Evolutionary conservation across 2,113 vertebrate genomes (phyloP), one percentile per base, ranked within the genome.

Genomic region (Oplegnathus fasciatus): DNA sequence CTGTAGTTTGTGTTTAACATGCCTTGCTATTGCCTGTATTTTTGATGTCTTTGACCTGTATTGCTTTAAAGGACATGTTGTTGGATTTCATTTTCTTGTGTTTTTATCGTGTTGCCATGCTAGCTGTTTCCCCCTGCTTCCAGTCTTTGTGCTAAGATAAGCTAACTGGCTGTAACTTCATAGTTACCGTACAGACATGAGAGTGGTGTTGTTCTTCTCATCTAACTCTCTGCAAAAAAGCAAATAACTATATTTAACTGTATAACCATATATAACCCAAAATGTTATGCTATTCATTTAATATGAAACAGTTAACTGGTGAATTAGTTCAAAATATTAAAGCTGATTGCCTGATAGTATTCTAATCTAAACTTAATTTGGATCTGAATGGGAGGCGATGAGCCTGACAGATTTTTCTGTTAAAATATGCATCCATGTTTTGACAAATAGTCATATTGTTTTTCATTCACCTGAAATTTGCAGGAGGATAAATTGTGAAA

Each of bases 1-100:
- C 61, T 60, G 55, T 9, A 80, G 34, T 72, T 72, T 52, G 13
- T 72, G 52, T 78, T 48, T 60, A 22, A 62, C 10, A 52, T 69
- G 44, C 26, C 20, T 20, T 14, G 7, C 14, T 62, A 17, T 10
- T 5, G 14, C 61, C 60, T 78, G 48, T 28, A 37, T 67, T 48
- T 67, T 55, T 75, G 3, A n/a, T n/a, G 22, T 17, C 24, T 22
- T 55, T 37, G 14, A 37, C 32, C 32, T 55, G 18, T 28, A 30
- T 6, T 40, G 34, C 34, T 65, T 34, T n/a, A 9, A 22, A 28
- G 48, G 46, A 13, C 50, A 18, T 26, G 14, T 5, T 15, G 5
- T 46, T 26, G 14, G 9, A 4, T 11, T 18, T 37, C 28, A 32
- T 42, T 26, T 57, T 40, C 5, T 20, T 10, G 1, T 57, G 7